Percentiles rank a stretch among this genome's conserved stretches.
Conservation (phyloP, 2,888 invertebrate genomes). For the Drosophila fulvimacula region DNA sequence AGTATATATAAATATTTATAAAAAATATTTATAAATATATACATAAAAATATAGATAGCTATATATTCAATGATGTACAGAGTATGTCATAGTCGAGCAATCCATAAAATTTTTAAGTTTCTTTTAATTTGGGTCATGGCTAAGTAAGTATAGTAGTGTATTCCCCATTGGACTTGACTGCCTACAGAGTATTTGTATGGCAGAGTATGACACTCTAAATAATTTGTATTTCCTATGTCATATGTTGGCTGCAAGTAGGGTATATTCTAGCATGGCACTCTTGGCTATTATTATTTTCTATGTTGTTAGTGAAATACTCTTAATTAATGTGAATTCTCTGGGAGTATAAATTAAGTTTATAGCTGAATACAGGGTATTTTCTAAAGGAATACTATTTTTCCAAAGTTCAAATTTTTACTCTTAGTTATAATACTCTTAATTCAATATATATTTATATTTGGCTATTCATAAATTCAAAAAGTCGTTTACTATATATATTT, state of each 20-base stretch:
- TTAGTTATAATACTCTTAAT: too few species aligned
- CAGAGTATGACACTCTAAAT: neutral
- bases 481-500: neutral
- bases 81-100: neutral
- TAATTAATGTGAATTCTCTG: too few species aligned
- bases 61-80: neutral
- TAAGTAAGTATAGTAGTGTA: neutral
- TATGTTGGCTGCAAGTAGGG: neutral
- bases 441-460: too few species aligned
- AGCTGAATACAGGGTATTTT: neutral
- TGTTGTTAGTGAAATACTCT: too few species aligned
- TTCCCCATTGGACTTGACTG: neutral
- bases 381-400: neutral
- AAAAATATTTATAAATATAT: too few species aligned
- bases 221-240: neutral
- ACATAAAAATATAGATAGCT: too few species aligned
- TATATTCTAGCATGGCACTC: neutral
- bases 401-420: too few species aligned
- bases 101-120: neutral
- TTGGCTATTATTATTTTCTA: too few species aligned
- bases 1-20: too few species aligned
- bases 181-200: neutral
- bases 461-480: too few species aligned
- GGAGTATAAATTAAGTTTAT: too few species aligned
- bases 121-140: neutral